Base-by-base conservation (phyloP, 2,888 invertebrate genomes). In the Emmelina monodactyla region DNA sequence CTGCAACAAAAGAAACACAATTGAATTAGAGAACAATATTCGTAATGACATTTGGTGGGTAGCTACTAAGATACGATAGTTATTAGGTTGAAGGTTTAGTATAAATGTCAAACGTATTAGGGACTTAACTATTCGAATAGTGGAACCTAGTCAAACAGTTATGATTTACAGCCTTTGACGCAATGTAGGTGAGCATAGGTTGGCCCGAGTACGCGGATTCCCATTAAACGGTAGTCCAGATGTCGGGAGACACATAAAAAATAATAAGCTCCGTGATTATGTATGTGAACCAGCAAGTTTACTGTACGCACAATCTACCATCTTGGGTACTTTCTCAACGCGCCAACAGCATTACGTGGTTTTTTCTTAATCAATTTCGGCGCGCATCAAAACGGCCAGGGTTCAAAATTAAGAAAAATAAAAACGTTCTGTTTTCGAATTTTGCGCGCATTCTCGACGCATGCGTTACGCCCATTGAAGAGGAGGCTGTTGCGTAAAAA, bases 191-290 rank as follows among this genome's bases (percentile, higher is more conserved):
- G n/a, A n/a, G n/a, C n/a, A n/a, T n/a, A n/a, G n/a, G n/a, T n/a
- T n/a, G n/a, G n/a, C n/a, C n/a, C n/a, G n/a, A n/a, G n/a, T n/a
- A n/a, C n/a, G 41, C 41, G 50, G 45, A 45, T 53, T 54, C 50
- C 46, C 46, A 44, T 51, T 45, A 51, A 47, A 25, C 6, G 25
- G 49, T 38, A 39, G 42, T 35, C 43, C 44, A 45, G 50, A 47
- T 53, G 49, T 46, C 47, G 51, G 54, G 56, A 59, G 55, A 55
- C 64, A 63, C 71, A 75, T 76, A 76, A 76, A 78, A 76, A 75
- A 76, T 75, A 76, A 76, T 75, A 76, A 71, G 70, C 56, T 58
- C 43, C 53, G 50, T 65, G 67, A 65, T 75, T n/a, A 25, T 25
- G 25, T 11, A 4, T 25, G 25, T 9, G 25, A 25, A 25, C 9